phyloP scores from a whole-genome alignment of 2,888 invertebrate genomes.

The Villa cingulata region DNA sequence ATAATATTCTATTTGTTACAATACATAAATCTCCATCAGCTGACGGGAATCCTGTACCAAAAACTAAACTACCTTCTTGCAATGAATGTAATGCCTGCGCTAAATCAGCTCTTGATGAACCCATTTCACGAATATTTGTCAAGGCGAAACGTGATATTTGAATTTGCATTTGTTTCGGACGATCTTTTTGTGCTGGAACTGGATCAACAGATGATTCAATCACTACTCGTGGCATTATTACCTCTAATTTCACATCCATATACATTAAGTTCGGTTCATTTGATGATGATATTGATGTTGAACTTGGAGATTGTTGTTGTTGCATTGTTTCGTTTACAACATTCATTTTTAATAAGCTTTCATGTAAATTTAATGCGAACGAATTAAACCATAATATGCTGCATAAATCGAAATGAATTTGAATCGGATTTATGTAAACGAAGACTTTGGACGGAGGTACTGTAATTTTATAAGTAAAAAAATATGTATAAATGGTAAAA shows the following conservation, averaged over 20 bases:
- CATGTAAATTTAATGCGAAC: constrained; percentile 75
- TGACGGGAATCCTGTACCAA: constrained; percentile 66
- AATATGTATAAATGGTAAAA: no score
- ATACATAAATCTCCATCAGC: constrained; percentile 55
- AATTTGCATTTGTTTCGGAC: constrained; percentile 71
- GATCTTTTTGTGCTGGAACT: constrained; percentile 60
- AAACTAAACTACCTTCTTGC: constrained; percentile 60
- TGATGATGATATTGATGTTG: constrained; percentile 14
- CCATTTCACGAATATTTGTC: constrained; percentile 49
- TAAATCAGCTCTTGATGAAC: constrained; percentile 58
- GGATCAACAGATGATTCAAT: constrained; percentile 60
- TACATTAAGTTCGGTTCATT: constrained; percentile 40
- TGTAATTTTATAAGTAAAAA: constrained; percentile 41
- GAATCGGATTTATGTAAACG: constrained; percentile 80
- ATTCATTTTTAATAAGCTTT: constrained; percentile 48
- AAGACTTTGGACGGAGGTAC: constrained; percentile 91
- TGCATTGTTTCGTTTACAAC: constrained; percentile 20
- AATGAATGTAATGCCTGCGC: constrained; percentile 66
- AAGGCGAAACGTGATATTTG: constrained; percentile 41
- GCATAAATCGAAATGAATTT: constrained; percentile 71
- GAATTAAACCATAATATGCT: constrained; percentile 91
- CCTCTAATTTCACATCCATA: constrained; percentile 78
- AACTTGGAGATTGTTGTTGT: constrained; percentile 1
- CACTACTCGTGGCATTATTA: constrained; percentile 71
- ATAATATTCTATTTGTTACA: constrained; percentile 67